A percentile compares a stretch with the other conserved stretches of the same genome.
These are phyloP conservation scores for Raja brachyura DNA, from an alignment of 2,113 vertebrate genomes.

Conservation along the genomic window DNA sequence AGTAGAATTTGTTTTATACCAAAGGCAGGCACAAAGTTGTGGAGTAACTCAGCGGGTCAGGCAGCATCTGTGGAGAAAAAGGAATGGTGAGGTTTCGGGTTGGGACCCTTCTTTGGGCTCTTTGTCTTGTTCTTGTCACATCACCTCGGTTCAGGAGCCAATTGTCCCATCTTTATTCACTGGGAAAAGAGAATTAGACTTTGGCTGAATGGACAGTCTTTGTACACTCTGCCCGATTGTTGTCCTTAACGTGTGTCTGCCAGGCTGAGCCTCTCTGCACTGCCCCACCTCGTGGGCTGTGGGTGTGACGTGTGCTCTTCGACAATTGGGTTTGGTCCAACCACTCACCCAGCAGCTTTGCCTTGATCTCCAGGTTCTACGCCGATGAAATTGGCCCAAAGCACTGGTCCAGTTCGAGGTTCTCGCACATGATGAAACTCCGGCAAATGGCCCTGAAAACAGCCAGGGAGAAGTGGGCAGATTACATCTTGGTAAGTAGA, in stretches of 20 bases:
- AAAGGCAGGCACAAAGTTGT: too few species aligned
- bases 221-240: background rate
- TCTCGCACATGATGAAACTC: constrained; percentile 88
- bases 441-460: constrained; percentile 82
- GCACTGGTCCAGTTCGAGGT: constrained; percentile 85
- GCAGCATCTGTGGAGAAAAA: too few species aligned
- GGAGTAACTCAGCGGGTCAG: too few species aligned
- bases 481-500: constrained; percentile 80
- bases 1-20: too few species aligned
- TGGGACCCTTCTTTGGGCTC: too few species aligned
- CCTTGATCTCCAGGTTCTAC: constrained; percentile 65
- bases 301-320: background rate
- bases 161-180: background rate
- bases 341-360: background rate
- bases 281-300: background rate
- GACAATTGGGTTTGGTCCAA: background rate
- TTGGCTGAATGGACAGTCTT: background rate
- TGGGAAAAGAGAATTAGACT: background rate
- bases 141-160: background rate
- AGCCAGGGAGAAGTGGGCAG: constrained; percentile 85
- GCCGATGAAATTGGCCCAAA: constrained; percentile 91
- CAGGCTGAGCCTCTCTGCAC: background rate
- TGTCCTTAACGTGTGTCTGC: background rate
- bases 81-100: too few species aligned
- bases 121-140: too few species aligned